These are phyloP conservation scores for Achatina immaculata DNA, from an alignment of 1,140 invertebrate genomes.

Conservation along the genomic window DNA sequence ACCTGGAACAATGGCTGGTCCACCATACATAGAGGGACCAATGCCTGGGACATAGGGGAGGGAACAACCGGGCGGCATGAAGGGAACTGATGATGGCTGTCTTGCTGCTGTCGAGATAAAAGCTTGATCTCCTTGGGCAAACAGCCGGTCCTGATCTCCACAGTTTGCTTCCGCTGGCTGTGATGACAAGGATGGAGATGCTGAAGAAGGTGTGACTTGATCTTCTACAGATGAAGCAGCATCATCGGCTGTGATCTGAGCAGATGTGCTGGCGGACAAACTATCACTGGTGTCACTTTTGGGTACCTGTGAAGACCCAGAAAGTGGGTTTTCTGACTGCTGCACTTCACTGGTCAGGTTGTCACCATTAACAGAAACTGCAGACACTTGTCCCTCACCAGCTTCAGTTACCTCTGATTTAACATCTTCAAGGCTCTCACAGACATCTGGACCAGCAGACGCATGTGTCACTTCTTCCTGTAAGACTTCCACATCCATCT, in stretches of 20 bases:
- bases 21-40: conserved; percentile 23
- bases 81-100: conserved; percentile 6
- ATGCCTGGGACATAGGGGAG: conserved; percentile 9
- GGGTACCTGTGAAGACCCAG: neutral
- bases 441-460: neutral
- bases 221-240: neutral
- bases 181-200: neutral
- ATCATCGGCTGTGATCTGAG: neutral
- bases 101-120: conserved; percentile 20
- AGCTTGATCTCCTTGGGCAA: conserved; percentile 23
- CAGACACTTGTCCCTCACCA: neutral
- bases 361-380: neutral
- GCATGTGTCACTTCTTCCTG: neutral
- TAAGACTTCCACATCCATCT: conserved; percentile 18
- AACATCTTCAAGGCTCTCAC: conserved; percentile 24
- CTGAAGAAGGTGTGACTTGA: neutral
- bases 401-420: neutral
- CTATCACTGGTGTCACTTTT: neutral
- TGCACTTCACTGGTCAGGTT: neutral
- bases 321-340: neutral
- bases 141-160: conserved; percentile 4
- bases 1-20: conserved; percentile 23
- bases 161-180: neutral
- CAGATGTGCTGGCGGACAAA: neutral
- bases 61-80: neutral